Evolutionary conservation across 2,797 vertebrate species (phyloP).

Genomic region (Ctenopoma multispine): DNA sequence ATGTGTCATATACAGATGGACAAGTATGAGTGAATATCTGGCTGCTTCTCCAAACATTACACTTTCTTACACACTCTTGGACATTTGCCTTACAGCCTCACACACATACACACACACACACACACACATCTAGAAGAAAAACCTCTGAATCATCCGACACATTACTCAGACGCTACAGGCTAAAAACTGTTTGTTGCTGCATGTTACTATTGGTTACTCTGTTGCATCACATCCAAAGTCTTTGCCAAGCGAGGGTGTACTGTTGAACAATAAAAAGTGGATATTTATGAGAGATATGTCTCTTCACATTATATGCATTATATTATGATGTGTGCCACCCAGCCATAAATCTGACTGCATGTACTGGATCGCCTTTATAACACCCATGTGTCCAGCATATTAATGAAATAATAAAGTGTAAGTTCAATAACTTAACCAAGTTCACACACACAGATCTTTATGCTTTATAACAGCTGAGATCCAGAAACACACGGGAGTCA

Average conservation of each 20-base stretch:
- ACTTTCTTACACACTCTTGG: conserved; percentile 33
- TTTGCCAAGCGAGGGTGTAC: conserved; percentile 53
- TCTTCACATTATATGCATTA: not conserved
- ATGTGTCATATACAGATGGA: conserved; percentile 34
- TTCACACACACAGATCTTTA: conserved; percentile 3
- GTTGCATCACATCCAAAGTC: conserved; percentile 57
- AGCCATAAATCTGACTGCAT: conserved; percentile 17
- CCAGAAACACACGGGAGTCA: conserved; percentile 8
- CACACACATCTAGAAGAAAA: conserved; percentile 30
- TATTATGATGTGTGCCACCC: conserved; percentile 1
- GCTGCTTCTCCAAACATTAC: conserved; percentile 49
- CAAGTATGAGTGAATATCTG: conserved; percentile 38
- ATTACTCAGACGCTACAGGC: conserved; percentile 70
- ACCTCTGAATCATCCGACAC: conserved; percentile 55
- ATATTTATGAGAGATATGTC: conserved; percentile 27
- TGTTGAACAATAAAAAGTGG: conserved; percentile 43
- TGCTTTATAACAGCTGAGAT: not conserved
- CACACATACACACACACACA: not conserved
- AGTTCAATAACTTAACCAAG: not conserved
- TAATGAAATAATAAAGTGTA: conserved; percentile 3
- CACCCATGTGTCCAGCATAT: not conserved
- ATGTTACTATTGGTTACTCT: conserved; percentile 71
- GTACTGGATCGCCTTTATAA: not conserved
- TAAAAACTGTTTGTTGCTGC: conserved; percentile 71
- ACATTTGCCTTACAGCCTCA: conserved; percentile 41